Base-by-base conservation (phyloP, 1,140 invertebrate species). In the Drosophila ercepeae region DNA sequence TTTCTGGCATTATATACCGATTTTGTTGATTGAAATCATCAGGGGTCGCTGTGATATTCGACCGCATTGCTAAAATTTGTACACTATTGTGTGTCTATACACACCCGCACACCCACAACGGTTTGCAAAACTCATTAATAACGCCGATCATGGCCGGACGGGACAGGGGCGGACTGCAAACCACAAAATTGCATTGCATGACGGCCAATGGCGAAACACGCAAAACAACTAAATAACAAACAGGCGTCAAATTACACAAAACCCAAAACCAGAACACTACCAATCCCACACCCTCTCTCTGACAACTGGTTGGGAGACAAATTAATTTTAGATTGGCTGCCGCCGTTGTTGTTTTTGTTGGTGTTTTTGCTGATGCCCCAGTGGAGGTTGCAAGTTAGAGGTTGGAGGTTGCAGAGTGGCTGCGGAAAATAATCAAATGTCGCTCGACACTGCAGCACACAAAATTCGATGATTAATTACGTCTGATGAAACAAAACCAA, bases 161-260 rank as follows among this genome's bases (percentile, higher is more conserved):
- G 32, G 45, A 39, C 36, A 13, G 23, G 51, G 68, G 21, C 50
- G 45, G 52, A 76, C 54, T 65, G 64, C 41, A 78, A 89, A 88
- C 82, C 82, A 71, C 82, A 88, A 88, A 88, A 88, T 88, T 89
- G 78, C 82, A 88, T 89, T 88, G 82, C 78, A 88, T 89, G 83
- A 82, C 83, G 59, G 55, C 60, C 72, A 75, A 75, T 67, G 73
- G 77, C 60, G 68, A 54, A 73, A 73, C 69, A 73, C 63, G 68
- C 55, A 78, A 77, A 86, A 89, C 74, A 88, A 88, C 83, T 88
- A 88, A 88, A 88, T 88, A 89, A 82, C 78, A 89, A 83, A 88
- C 78, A 78, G 82, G 82, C 82, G 82, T 88, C 82, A 88, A 88
- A 78, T 88, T 88, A 82, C 82, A 88, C 77, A 81, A 76, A 77